Conservation (phyloP, 2,888 invertebrate species). For the Euspilapteryx auroguttella region DNA sequence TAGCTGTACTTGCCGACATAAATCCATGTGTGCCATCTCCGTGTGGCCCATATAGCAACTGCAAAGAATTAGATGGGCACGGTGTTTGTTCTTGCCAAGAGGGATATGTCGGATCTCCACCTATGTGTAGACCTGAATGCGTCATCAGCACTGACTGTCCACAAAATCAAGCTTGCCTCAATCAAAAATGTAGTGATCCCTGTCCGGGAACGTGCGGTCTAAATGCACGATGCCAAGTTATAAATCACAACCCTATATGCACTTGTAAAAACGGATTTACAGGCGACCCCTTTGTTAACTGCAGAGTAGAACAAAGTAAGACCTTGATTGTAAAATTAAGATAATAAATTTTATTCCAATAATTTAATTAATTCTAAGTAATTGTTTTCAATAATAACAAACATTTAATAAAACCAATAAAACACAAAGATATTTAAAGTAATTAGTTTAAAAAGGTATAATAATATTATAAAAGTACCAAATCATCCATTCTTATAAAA, state of each 20-base stretch:
- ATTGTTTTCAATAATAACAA: no score
- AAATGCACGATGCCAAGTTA: conserved; percentile 72
- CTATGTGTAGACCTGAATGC: conserved; percentile 76
- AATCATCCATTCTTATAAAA: no score
- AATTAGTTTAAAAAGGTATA: no score
- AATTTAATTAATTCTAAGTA: no score
- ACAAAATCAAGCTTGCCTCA: conserved; percentile 71
- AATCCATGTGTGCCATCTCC: conserved; percentile 75
- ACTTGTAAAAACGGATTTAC: conserved; percentile 73
- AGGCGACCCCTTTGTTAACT: conserved; percentile 79
- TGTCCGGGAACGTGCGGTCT: conserved; percentile 77
- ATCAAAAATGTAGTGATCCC: conserved; percentile 74
- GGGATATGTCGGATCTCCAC: conserved; percentile 75
- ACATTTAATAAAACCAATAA: no score
- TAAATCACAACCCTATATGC: conserved; percentile 80
- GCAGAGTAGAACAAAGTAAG: conserved; percentile 64
- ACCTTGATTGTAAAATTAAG: conserved; percentile 21
- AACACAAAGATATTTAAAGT: no score
- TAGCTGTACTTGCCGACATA: conserved; percentile 40
- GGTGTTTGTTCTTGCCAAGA: conserved; percentile 80
- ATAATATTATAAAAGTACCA: no score
- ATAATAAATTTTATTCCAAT: neutral
- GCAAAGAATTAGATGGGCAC: conserved; percentile 70
- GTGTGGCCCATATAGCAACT: conserved; percentile 77
- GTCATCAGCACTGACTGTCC: conserved; percentile 76